Evolutionary conservation across 2,113 vertebrate species (phyloP), one percentile per base, ranked within the genome.

Genomic region (Ciconia boyciana): DNA sequence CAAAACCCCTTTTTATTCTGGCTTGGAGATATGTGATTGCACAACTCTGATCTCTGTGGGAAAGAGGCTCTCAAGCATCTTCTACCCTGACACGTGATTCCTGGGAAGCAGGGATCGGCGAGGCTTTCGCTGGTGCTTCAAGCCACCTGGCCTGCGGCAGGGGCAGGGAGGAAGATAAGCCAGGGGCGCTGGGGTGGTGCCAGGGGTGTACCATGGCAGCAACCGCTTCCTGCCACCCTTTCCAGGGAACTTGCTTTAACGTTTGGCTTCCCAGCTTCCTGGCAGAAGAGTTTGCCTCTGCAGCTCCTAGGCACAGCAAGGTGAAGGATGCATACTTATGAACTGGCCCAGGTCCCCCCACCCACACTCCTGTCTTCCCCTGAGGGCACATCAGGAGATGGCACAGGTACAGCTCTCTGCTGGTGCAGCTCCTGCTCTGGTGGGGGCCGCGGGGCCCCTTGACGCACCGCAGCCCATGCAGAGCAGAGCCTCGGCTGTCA

Each of bases 381-480:
- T 1, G 2, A 21, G 58, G 77, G 39, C 31, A 24, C 17, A 5
- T 4, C 0, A 0, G 46, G 74, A 16, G 61, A 13, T 36, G 32
- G 48, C 46, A 44, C 1, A 1, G 54, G 16, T 11, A 13, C 32
- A 26, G 52, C 46, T 16, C 34, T 34, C n/a, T 34, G 65, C 65
- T 58, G 3, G 2, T 12, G 41, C 54, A 16, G 36, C 52, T 68
- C 58, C 41, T 31, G 31, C n/a, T 31, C 13, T 1, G 3, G 7
- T 2, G 2, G 55, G 39, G 48, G 4, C 31, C 44, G 3, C 2
- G 6, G 39, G 55, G 29, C 9, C 36, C n/a, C 36, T 65, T 1
- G 2, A 15, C 2, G 11, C 2, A 2, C 24, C 1, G 0, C 72
- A 25, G 36, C 46, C 46, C 8, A 1, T 11, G 83, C 61, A 8